Conservation (phyloP, 2,888 invertebrate genomes). For the Xestia sexstrigata region DNA sequence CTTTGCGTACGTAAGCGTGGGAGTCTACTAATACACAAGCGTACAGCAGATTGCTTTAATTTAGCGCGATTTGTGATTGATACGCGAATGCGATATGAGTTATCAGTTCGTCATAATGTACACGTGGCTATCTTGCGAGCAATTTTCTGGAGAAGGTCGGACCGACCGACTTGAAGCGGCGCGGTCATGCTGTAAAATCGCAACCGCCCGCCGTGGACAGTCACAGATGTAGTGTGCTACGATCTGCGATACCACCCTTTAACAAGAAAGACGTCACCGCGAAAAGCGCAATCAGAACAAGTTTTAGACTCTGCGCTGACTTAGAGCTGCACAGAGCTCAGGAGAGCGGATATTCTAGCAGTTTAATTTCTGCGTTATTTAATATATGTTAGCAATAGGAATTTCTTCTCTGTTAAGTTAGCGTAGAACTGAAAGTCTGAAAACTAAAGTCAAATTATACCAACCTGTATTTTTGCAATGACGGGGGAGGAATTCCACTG, state of each 20-base stretch:
- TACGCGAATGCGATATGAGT: conserved; percentile 34
- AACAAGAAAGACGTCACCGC: background rate
- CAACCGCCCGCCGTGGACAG: background rate
- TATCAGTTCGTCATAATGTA: conserved; percentile 1
- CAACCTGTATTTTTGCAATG: conserved; percentile 81
- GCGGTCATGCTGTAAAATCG: background rate
- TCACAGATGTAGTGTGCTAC: background rate
- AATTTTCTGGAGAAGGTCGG: conserved; percentile 7
- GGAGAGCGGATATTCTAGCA: background rate
- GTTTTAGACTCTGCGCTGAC: background rate
- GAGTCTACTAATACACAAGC: conserved; percentile 13
- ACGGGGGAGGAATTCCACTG: conserved; percentile 76
- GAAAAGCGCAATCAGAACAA: background rate
- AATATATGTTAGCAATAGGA: background rate
- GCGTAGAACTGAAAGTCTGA: background rate
- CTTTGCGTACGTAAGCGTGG: conserved; percentile 5
- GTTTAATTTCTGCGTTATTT: background rate
- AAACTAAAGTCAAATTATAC: conserved; percentile 18
- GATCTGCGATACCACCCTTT: too few species aligned
- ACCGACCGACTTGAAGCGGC: background rate
- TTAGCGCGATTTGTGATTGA: conserved; percentile 27
- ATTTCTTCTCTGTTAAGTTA: background rate
- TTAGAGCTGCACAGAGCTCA: background rate
- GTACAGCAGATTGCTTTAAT: conserved; percentile 25
- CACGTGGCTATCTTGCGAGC: conserved; percentile 1